These are phyloP conservation scores for Dendroctonus ponderosae DNA, from an alignment of 1,140 invertebrate species.

Conservation along the genomic window DNA sequence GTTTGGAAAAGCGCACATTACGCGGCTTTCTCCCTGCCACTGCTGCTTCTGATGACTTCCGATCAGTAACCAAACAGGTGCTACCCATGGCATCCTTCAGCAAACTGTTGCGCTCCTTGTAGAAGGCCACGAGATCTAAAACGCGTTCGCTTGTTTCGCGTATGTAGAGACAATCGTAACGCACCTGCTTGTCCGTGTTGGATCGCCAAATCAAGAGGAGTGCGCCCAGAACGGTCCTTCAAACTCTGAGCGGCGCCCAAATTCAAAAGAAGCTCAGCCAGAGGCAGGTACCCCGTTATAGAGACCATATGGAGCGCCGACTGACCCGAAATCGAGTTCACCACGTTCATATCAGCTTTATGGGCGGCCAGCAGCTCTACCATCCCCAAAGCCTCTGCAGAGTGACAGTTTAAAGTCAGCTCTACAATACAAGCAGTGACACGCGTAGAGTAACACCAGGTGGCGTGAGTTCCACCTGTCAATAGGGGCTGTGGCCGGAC, in stretches of 20 bases:
- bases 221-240: conserved; percentile 5
- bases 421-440: conserved; percentile 9
- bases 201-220: conserved; percentile 8
- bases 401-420: conserved; percentile 14
- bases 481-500: conserved; percentile 1
- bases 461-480: conserved; percentile 10
- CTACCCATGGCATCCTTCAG: not conserved
- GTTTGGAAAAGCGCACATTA: not conserved
- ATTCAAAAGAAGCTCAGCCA: conserved; percentile 13
- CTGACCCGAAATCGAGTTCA: conserved; percentile 3
- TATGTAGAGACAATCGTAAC: not conserved
- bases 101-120: not conserved
- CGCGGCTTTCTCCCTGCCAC: not conserved
- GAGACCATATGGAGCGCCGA: conserved; percentile 21
- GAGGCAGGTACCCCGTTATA: conserved; percentile 19
- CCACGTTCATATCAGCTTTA: conserved; percentile 17
- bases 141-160: not conserved
- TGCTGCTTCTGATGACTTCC: not conserved
- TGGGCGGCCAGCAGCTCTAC: conserved; percentile 3
- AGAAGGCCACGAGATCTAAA: not conserved
- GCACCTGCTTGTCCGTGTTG: conserved; percentile 15
- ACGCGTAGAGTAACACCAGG: too few relatives aligned
- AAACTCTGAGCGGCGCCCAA: not conserved
- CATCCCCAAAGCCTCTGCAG: not conserved
- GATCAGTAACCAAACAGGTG: not conserved